Evolutionary conservation across 2,797 vertebrate species (phyloP).

Genomic region (Bufotes viridis): DNA sequence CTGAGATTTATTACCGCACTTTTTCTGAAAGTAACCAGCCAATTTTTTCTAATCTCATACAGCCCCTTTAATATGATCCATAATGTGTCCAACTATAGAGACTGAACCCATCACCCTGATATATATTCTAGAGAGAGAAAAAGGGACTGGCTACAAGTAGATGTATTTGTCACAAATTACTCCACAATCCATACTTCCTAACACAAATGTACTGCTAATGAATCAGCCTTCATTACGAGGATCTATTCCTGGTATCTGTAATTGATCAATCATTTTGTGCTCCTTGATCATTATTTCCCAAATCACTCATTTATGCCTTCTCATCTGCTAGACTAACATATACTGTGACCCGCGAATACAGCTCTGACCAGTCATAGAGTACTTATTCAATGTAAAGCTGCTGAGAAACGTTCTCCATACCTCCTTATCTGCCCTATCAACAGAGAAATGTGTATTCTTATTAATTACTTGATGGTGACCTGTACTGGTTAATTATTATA

Average conservation of each 20-base stretch:
- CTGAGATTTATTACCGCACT: not conserved
- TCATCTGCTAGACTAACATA: slow-evolving; percentile 57
- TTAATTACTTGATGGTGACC: not conserved
- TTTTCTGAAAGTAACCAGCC: not conserved
- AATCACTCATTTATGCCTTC: slow-evolving; percentile 53
- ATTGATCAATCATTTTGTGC: slow-evolving; percentile 46
- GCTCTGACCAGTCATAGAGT: not conserved
- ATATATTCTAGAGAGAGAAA: not conserved
- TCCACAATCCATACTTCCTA: slow-evolving; percentile 2
- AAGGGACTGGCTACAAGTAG: not conserved
- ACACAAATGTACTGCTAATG: slow-evolving; percentile 26
- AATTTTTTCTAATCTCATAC: not conserved
- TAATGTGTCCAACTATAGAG: not conserved
- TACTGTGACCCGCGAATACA: not conserved
- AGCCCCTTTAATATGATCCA: not conserved
- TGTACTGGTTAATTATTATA: not conserved
- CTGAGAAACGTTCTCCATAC: too few species aligned
- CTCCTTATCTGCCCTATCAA: not conserved
- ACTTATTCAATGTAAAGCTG: not conserved
- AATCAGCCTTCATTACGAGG: slow-evolving; percentile 39
- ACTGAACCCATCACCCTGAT: not conserved
- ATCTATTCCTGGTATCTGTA: slow-evolving; percentile 34
- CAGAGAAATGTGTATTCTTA: not conserved
- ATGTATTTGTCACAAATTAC: not conserved
- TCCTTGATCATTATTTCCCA: slow-evolving; percentile 52